These are phyloP conservation scores for Crocodylus rhombifer DNA, from an alignment of 2,797 vertebrate genomes.

Conservation along the genomic window DNA sequence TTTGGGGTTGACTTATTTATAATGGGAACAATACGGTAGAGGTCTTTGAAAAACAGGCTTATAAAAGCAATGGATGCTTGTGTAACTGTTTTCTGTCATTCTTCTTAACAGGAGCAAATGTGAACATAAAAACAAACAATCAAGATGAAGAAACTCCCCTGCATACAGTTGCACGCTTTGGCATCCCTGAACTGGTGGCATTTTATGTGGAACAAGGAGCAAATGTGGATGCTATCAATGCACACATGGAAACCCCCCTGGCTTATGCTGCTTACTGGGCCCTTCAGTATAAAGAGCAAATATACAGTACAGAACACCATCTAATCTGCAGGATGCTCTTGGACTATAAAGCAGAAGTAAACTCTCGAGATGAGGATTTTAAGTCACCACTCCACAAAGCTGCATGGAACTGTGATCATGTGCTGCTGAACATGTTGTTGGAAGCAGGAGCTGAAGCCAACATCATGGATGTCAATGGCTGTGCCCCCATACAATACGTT, in stretches of 20 bases:
- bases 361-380: constrained; percentile 89
- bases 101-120: constrained; percentile 85
- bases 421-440: constrained; percentile 92
- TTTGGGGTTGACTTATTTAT: background rate
- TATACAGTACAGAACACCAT: constrained; percentile 91
- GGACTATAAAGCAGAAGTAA: constrained; percentile 89
- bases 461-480: constrained; percentile 94
- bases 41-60: too few relatives aligned
- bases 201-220: constrained; percentile 90
- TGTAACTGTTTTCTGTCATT: background rate
- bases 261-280: constrained; percentile 91
- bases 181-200: constrained; percentile 88
- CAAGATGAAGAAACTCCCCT: constrained; percentile 91
- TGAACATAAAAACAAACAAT: constrained; percentile 87
- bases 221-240: constrained; percentile 84
- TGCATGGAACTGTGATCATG: constrained; percentile 95
- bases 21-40: background rate
- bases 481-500: constrained; percentile 92
- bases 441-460: constrained; percentile 89
- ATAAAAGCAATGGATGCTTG: background rate
- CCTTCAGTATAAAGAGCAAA: constrained; percentile 89
- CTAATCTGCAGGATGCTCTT: constrained; percentile 90
- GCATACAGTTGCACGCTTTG: constrained; percentile 88
- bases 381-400: constrained; percentile 96
- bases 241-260: constrained; percentile 89